Evolutionary conservation across 2,888 invertebrate genomes (phyloP), one percentile per base, ranked within the genome.

Genomic region (Drosophila anomelani): DNA sequence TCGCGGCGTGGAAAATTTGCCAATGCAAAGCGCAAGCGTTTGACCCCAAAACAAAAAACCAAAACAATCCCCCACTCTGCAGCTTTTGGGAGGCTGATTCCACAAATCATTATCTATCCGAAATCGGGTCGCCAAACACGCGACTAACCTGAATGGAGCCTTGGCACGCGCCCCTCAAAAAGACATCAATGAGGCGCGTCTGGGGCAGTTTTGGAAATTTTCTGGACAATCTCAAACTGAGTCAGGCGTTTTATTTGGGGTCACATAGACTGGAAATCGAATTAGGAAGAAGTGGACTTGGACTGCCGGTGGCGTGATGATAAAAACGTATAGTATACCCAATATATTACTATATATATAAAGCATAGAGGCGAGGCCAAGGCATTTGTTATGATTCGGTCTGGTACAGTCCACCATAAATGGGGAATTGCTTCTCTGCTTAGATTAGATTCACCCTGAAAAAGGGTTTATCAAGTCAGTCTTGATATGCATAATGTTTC

Each of bases 271-370:
- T 59, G 67, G 46, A 41, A 43, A 39, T 36, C 59, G 44, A 32
- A 32, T 51, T 68, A 38, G 66, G 41, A 49, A 29, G 29, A 29
- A 56, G 51, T 63, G 54, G 60, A 77, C 75, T 76, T 70, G 41
- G 59, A 75, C 63, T 69, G 38, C 59, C 67, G 53, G 76, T 82
- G 86, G 86, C 82, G 88, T 85, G 83, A 88, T 84, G 71, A 81
- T 68, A 67, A 67, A 66, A 67, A 34, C 44, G 15, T 38, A 20
- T 53, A 67, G 43, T 61, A 43, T 55, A 29, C 4, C 34, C 15
- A 53, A 29, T 38, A 51, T 58, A 57, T 58, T 26, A 55, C 38
- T 55, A 55, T 20, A 44, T 55, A 55, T 20, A 44, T 34, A 26
- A 47, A 63, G 63, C 63, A 62, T 49, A 41, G 17, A 49, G 64